Evolutionary conservation across 2,888 invertebrate genomes (phyloP), one percentile per base, ranked within the genome.

Genomic region (Syrista parreyssii): DNA sequence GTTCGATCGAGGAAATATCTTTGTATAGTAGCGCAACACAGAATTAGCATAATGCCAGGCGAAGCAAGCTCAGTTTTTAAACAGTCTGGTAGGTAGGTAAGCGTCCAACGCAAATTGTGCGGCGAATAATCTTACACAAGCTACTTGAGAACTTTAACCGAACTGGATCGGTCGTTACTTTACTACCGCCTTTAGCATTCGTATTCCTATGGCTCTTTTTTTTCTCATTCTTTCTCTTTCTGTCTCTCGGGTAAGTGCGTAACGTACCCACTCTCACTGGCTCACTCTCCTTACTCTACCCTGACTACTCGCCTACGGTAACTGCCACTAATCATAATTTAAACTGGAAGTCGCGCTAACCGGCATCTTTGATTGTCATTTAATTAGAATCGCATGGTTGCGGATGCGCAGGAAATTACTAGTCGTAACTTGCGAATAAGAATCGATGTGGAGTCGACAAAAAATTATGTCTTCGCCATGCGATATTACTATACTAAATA

Each of bases 1-100:
- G 80, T 83, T 82, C 81, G 82, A 86, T 84, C 84, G 83, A 82
- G 85, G 83, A 85, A 85, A 85, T 84, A 85, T 83, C 83, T 55
- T 85, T 80, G 78, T 33, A 23, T 1, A 32, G 71, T 71, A 33
- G 12, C 23, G 32, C 71, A 82, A 84, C 79, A 76, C 75, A 81
- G 80, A 85, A 88, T 88, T 88, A 87, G 85, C 88, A 88, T 88
- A 88, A 88, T 87, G 84, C 83, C 83, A 9, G 55, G 83, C 81
- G 84, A 85, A 85, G 84, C 84, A 84, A 55, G 55, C 55, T 83
- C 85, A 84, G 82, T 80, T 82, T 82, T 78, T 83, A 55, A 55
- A 55, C 55, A 55, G 23, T 68, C 55, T 30, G 74, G 30, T 23
- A 9, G 55, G 55, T 2, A 23, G 9, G 23, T 34, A 34, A 34